Evolutionary conservation across 1,140 invertebrate species (phyloP), one percentile per base, ranked within the genome.

Genomic region (Armadillidium nasatum): DNA sequence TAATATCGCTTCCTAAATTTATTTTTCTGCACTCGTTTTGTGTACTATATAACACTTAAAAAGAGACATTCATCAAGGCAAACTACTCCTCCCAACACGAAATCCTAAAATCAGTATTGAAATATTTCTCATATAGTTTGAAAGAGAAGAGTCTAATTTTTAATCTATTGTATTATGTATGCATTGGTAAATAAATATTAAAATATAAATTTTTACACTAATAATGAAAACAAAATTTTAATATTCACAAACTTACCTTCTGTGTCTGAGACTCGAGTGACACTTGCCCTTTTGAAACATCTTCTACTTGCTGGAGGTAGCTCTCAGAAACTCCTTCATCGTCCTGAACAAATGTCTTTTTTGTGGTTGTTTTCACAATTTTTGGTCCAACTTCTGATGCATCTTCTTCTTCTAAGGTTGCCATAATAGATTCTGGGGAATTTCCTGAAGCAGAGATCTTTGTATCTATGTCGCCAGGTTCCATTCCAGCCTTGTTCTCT

Each of bases 291-390:
- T 76, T 77, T 9, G 46, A 83, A 79, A 94, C 88, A 86, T 95
- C 93, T 84, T 94, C 91, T 33, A 94, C 89, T 83, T 93, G 92
- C 83, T 95, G 93, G 83, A 94, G 91, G 73, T 94, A 92, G 86
- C 95, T 94, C 84, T 94, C 92, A 0, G 90, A 92, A 50, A 95
- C 88, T 19, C 93, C 93, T 78, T 91, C 93, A 75, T 91, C 89
- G 86, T 94, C 92, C 83, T 93, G 93, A 23, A 93, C 90, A 43
- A 94, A 89, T 19, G 92, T 91, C 84, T 94, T 93, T 84, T 95
- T 94, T 15, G 93, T 94, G 0, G 92, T 94, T 0, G 92, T 94
- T 84, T 94, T 95, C 10, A 95, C 92, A 82, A 95, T 92, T 23
- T 93, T 93, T 0, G 93, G 91, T 19, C 89, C 86, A 81, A 87